Evolutionary conservation across 2,113 vertebrate species (phyloP), one percentile per base, ranked within the genome.

Genomic region (Xenopus laevis): DNA sequence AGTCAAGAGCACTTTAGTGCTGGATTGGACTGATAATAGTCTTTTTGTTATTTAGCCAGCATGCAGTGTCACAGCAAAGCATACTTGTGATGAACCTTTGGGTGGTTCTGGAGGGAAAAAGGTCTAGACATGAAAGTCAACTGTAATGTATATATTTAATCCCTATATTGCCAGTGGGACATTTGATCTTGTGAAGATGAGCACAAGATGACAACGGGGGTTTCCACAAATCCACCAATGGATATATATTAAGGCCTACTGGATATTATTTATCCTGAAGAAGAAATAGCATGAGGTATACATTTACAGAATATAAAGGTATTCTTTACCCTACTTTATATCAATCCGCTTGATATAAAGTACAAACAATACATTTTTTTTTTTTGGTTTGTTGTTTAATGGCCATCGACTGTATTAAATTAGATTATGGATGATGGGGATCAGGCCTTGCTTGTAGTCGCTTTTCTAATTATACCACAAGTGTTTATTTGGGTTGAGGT

Each of bases 41-140:
- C 27, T 64, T 16, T 64, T 64, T 64, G 33, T 44, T 64, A 64
- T 64, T 40, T 44, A 64, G 33, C 30, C 27, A 64, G 47, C 21
- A 44, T 64, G 62, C 27, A 17, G 16, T 64, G 62, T 13, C 62
- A 64, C 30, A n/a, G 62, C 62, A 44, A 13, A 27, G 15, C 8
- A 33, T 15, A 40, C 62, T 44, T 64, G 27, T 64, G 62, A 64
- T 64, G 13, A 64, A 16, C 33, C 30, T 12, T 16, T 64, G 16
- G 62, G 17, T 33, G 33, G 27, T 23, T 40, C 30, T 23, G 21
- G 12, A 44, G 62, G 13, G 62, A 64, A 40, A 27, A 64, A n/a
- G 15, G 7, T 40, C 30, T 64, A 64, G 30, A 33, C 62, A 40
- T 40, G 30, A 64, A 44, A 64, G 5, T 45, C 40, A 44, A 12